These are phyloP conservation scores for Monoplex corrugatus DNA, from an alignment of 2,888 invertebrate genomes.

Conservation along the genomic window DNA sequence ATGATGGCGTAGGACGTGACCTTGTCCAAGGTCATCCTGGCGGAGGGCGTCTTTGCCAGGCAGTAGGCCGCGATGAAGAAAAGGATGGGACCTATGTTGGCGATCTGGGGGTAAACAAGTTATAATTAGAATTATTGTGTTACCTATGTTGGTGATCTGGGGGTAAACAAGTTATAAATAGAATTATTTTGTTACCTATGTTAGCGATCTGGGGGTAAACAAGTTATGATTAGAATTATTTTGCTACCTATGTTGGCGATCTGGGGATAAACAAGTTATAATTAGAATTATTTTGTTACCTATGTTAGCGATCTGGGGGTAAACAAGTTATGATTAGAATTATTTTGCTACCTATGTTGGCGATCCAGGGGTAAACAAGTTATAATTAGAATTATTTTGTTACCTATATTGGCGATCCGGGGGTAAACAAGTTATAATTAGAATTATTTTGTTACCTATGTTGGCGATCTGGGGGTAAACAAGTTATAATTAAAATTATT, in stretches of 20 bases:
- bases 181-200: slow-evolving; percentile 85
- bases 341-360: neutral
- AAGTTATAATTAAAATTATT: no score
- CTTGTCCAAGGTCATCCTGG: slow-evolving; percentile 70
- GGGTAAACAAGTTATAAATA: no score
- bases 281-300: no score
- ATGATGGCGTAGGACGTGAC: slow-evolving; percentile 82
- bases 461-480: neutral
- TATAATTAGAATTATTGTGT: no score
- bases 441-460: neutral
- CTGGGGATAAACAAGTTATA: no score
- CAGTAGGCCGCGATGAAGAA: slow-evolving; percentile 83
- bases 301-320: slow-evolving; percentile 90
- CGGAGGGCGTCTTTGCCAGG: slow-evolving; percentile 23
- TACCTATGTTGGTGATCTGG: neutral
- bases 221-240: no score
- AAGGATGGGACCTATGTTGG: slow-evolving; percentile 90
- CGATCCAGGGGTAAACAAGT: no score
- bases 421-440: no score
- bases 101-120: no score
- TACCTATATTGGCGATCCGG: slow-evolving; percentile 90
- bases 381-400: no score
- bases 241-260: neutral
- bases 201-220: slow-evolving; percentile 91
- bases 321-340: no score